Evolutionary conservation across 53 echinoderm and acorn worm genomes (phyloP).

Genomic region (Paracentrotus lividus): DNA sequence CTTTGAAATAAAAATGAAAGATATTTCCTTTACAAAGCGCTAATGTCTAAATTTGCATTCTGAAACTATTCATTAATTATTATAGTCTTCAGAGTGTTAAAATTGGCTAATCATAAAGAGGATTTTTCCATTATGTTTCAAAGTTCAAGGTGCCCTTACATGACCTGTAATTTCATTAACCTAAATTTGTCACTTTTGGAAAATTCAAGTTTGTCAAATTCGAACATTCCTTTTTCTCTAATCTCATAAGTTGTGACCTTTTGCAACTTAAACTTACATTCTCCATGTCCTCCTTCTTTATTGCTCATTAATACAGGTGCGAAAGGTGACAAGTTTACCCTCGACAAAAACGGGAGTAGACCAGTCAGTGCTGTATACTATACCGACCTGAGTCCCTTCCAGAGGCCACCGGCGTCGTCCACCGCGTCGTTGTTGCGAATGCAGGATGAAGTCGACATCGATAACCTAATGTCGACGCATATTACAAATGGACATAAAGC

Average conservation of each 20-base stretch:
- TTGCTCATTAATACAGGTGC: neutral
- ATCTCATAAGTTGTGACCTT: too few species aligned
- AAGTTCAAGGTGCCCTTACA: neutral
- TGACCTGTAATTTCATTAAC: neutral
- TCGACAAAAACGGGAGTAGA: neutral
- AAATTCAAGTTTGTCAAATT: too few species aligned
- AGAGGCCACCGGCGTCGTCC: neutral
- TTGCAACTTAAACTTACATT: neutral
- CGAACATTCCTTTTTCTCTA: too few species aligned
- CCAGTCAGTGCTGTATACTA: neutral
- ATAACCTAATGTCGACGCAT: neutral
- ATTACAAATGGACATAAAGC: neutral
- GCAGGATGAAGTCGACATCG: slow-evolving; percentile 48
- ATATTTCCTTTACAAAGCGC: too few species aligned
- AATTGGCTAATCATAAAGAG: too few species aligned
- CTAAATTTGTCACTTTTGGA: neutral
- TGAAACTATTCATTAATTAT: neutral
- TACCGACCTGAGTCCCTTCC: neutral
- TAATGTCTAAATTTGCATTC: too few species aligned
- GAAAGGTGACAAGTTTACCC: slow-evolving; percentile 19
- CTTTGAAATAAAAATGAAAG: too few species aligned
- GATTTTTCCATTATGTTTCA: neutral
- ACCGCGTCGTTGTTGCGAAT: slow-evolving; percentile 9
- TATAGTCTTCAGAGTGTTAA: too few species aligned
- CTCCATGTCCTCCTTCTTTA: neutral